Percentiles rank a stretch among this genome's conserved stretches.
Conservation (phyloP, 2,888 invertebrate species). For the Pecten maximus region DNA sequence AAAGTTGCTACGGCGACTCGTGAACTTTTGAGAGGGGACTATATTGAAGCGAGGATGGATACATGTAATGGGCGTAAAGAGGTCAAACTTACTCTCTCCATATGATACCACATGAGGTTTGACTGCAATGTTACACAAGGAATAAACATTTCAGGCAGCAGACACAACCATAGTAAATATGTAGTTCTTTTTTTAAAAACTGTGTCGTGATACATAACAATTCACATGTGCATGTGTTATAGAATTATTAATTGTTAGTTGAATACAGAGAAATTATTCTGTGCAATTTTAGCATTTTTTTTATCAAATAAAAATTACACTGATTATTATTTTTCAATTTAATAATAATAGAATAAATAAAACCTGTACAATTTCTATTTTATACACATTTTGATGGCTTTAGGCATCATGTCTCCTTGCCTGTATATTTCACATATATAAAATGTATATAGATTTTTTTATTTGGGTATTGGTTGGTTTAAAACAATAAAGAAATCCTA, state of each 20-base stretch:
- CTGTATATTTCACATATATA: too few species aligned
- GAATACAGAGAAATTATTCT: background rate
- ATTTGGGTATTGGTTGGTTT: too few species aligned
- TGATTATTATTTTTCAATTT: background rate
- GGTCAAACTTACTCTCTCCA: slow-evolving; percentile 70
- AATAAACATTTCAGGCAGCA: background rate
- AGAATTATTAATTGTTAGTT: background rate
- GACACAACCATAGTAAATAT: slow-evolving; percentile 24
- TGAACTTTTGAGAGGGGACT: slow-evolving; percentile 33
- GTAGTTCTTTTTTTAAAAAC: slow-evolving; percentile 1
- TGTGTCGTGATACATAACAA: background rate
- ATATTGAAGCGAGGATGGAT: slow-evolving; percentile 37
- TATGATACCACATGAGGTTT: slow-evolving; percentile 72
- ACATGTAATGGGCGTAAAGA: slow-evolving; percentile 45
- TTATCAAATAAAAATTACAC: background rate
- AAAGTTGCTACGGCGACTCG: background rate
- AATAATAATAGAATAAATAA: background rate
- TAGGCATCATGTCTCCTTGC: too few species aligned
- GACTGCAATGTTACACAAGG: slow-evolving; percentile 64
- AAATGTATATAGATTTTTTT: too few species aligned
- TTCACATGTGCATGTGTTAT: slow-evolving; percentile 2
- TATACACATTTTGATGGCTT: too few species aligned
- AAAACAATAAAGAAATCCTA: background rate
- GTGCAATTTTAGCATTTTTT: background rate
- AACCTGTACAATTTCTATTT: background rate